Conservation (phyloP, 2,113 vertebrate species). For the Rutilus rutilus region DNA sequence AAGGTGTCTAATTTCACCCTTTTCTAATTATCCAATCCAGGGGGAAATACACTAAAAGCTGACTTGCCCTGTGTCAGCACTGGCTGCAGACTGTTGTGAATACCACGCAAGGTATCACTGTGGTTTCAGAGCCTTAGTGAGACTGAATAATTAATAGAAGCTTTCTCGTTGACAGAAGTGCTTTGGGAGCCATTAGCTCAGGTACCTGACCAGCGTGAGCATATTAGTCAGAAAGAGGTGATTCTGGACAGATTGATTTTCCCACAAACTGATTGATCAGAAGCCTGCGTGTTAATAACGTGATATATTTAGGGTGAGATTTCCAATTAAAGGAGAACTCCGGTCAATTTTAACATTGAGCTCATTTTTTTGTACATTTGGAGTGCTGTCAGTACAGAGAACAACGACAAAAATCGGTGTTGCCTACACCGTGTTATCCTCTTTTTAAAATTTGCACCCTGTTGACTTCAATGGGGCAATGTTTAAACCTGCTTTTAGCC, state of each 20-base stretch:
- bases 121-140: constrained; percentile 60
- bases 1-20: constrained; percentile 4
- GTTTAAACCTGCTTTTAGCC: too few relatives aligned
- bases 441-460: too few relatives aligned
- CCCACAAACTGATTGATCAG: constrained; percentile 66
- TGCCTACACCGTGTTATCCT: too few relatives aligned
- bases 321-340: too few relatives aligned
- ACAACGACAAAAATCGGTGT: too few relatives aligned
- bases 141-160: constrained; percentile 78
- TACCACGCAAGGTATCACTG: constrained; percentile 67
- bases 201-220: constrained; percentile 68
- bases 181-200: constrained; percentile 74
- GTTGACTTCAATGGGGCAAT: too few relatives aligned
- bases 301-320: constrained; percentile 68
- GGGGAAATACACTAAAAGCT: constrained; percentile 31
- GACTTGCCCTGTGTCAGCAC: constrained; percentile 42
- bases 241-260: constrained; percentile 70
- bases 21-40: constrained; percentile 28
- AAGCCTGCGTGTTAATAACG: constrained; percentile 71
- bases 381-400: too few relatives aligned
- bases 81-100: constrained; percentile 63
- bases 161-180: constrained; percentile 73
- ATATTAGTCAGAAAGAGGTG: constrained; percentile 72
- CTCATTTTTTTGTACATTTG: too few relatives aligned
- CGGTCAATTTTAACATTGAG: too few relatives aligned